These are phyloP conservation scores for Argynnis bischoffii DNA, from an alignment of 2,888 invertebrate species.

Conservation along the genomic window DNA sequence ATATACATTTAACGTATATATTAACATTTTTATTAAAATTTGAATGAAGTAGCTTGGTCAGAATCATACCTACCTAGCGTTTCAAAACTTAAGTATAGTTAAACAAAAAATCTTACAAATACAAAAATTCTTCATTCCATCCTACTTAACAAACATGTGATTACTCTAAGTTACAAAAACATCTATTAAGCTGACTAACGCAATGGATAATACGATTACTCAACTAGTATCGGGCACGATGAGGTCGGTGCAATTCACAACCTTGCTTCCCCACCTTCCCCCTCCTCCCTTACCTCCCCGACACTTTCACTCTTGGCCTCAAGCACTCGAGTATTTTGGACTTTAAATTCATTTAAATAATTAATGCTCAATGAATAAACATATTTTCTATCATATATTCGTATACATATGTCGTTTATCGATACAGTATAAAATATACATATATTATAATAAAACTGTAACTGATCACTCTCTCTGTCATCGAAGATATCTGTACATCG, in stretches of 20 bases:
- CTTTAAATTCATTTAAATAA: constrained; percentile 40
- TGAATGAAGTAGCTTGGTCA: not conserved
- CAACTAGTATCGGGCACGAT: constrained; percentile 73
- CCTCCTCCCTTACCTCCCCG: constrained; percentile 49
- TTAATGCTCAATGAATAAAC: not conserved
- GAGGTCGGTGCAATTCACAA: constrained; percentile 69
- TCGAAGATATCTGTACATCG: too few species aligned
- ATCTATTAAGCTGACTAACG: constrained; percentile 64
- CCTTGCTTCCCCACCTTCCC: constrained; percentile 63
- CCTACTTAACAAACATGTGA: constrained; percentile 10
- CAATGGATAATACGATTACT: constrained; percentile 75
- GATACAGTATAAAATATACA: too few species aligned
- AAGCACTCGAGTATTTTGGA: constrained; percentile 52
- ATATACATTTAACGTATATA: too few species aligned
- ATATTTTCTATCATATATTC: too few species aligned
- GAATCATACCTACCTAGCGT: not conserved
- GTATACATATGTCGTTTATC: too few species aligned
- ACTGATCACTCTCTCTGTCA: too few species aligned
- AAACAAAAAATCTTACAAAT: not conserved
- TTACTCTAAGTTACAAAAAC: constrained; percentile 36
- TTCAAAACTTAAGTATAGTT: not conserved
- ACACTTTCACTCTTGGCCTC: constrained; percentile 72
- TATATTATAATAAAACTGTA: too few species aligned
- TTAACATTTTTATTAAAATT: too few species aligned
- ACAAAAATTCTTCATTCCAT: not conserved